A percentile compares a stretch with the other conserved stretches of the same genome.
phyloP scores from a whole-genome alignment of 1,140 invertebrate genomes.

The Drosophila parabipectinata region DNA sequence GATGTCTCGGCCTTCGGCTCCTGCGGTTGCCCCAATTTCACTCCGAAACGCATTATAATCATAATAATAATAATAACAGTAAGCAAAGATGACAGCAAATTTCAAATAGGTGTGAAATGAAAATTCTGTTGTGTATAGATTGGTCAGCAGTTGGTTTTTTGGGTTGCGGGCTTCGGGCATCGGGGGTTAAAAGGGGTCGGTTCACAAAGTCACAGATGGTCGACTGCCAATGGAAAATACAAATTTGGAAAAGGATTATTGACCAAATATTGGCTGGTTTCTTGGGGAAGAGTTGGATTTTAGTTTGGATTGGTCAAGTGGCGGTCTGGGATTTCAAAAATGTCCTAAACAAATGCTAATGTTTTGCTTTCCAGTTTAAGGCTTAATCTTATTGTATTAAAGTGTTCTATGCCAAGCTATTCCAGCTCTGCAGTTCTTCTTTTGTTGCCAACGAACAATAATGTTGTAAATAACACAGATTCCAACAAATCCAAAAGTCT shows the following conservation, averaged over 20 bases:
- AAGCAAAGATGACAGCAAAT: conserved; percentile 51
- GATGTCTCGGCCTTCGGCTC: conserved; percentile 29
- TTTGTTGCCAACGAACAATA: conserved; percentile 19
- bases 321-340: not conserved
- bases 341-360: not conserved
- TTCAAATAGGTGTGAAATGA: conserved; percentile 68
- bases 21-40: conserved; percentile 64
- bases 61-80: conserved; percentile 71
- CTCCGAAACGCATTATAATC: conserved; percentile 71
- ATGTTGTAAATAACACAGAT: conserved; percentile 49
- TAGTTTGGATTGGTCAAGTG: conserved; percentile 19
- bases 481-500: conserved; percentile 1
- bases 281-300: conserved; percentile 1
- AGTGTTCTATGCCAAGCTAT: not conserved
- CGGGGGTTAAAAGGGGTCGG: conserved; percentile 15
- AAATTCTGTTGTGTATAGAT: conserved; percentile 40
- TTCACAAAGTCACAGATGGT: conserved; percentile 57
- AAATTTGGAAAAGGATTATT: conserved; percentile 65
- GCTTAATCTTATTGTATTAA: not conserved
- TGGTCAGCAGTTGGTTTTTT: conserved; percentile 49
- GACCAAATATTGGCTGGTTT: conserved; percentile 36
- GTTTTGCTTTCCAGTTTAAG: not conserved
- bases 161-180: conserved; percentile 8
- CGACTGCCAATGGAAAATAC: conserved; percentile 48
- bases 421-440: not conserved